phyloP scores from a whole-genome alignment of 2,797 vertebrate genomes.

The Pseudochirops corinnae region DNA sequence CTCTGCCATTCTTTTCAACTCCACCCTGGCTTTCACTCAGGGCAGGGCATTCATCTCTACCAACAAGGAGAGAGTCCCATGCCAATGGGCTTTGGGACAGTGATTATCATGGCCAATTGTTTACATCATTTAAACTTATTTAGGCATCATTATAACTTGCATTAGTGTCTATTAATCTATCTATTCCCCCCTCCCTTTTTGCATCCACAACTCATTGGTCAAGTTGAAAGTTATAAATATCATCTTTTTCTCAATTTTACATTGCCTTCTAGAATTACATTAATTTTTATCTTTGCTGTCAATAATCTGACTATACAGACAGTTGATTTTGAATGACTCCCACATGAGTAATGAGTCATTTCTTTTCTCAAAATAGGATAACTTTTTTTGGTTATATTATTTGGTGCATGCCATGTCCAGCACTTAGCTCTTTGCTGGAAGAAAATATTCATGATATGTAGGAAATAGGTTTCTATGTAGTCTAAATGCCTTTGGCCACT shows the following conservation, averaged over 20 bases:
- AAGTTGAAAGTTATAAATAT: background rate
- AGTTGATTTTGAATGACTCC: background rate
- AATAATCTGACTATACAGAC: background rate
- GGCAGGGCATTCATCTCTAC: background rate
- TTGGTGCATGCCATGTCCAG: background rate
- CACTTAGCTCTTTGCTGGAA: background rate
- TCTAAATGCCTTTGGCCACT: background rate
- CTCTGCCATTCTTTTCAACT: background rate
- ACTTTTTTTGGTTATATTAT: background rate
- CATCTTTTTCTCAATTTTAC: background rate
- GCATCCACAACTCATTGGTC: background rate
- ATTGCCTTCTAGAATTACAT: background rate
- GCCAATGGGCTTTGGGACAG: background rate
- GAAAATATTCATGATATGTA: background rate
- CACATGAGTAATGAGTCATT: background rate
- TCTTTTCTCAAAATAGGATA: background rate
- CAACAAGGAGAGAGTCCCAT: background rate
- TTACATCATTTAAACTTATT: background rate
- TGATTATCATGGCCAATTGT: background rate
- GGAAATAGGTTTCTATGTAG: background rate
- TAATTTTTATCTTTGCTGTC: background rate
- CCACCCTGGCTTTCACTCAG: background rate
- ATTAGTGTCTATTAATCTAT: background rate
- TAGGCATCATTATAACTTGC: background rate
- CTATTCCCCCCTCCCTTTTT: background rate